Evolutionary conservation across 2,888 invertebrate species (phyloP).

Genomic region (Gasteruption jaculator): DNA sequence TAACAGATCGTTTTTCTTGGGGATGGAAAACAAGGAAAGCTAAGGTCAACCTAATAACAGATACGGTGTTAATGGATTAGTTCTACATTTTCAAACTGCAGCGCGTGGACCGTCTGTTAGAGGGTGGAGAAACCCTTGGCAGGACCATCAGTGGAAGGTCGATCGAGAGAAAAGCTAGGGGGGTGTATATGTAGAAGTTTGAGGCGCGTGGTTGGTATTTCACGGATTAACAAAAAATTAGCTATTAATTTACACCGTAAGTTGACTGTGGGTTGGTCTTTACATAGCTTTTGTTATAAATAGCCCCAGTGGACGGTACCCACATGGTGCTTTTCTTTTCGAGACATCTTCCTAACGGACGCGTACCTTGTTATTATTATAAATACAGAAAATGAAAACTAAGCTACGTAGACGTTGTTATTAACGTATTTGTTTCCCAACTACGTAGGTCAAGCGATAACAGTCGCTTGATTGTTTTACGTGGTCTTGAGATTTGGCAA

Average conservation of each 20-base stretch:
- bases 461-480: too few species aligned
- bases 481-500: too few species aligned
- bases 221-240: constrained; percentile 44
- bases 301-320: constrained; percentile 25
- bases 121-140: constrained; percentile 22
- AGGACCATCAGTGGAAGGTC: constrained; percentile 21
- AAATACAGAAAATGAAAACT: too few species aligned
- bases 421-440: too few species aligned
- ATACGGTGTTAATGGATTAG: constrained; percentile 39
- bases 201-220: constrained; percentile 40
- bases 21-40: too few species aligned
- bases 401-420: too few species aligned
- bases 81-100: constrained; percentile 29
- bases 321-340: constrained; percentile 31
- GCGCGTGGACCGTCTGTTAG: constrained; percentile 43
- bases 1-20: too few species aligned
- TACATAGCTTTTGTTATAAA: constrained; percentile 22
- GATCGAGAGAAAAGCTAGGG: too few species aligned
- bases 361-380: too few species aligned
- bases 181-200: constrained; percentile 6
- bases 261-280: constrained; percentile 18
- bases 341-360: too few species aligned
- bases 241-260: constrained; percentile 39
- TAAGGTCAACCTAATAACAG: constrained; percentile 26
- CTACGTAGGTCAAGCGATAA: too few species aligned